phyloP scores from a whole-genome alignment of 2,888 invertebrate species.

The Pammene fasciana region DNA sequence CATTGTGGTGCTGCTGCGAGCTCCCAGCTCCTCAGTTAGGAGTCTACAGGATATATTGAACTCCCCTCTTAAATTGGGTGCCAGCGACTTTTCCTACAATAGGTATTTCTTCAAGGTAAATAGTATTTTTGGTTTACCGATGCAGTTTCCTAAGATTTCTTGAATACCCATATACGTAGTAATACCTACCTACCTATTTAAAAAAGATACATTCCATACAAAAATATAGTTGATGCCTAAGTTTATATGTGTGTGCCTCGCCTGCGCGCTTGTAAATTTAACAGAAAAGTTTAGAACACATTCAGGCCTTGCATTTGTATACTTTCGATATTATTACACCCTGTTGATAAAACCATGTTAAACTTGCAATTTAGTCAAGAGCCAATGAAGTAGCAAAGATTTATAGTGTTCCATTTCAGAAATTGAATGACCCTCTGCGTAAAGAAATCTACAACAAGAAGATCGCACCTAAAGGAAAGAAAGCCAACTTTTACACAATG shows the following conservation, averaged over 20 bases:
- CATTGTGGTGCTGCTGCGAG: conserved; percentile 85
- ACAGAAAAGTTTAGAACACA: too few relatives aligned
- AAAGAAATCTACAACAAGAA: conserved; percentile 79
- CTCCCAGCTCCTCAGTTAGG: conserved; percentile 85
- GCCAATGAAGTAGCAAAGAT: neutral
- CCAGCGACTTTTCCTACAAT: conserved; percentile 85
- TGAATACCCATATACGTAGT: too few relatives aligned
- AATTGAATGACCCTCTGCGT: conserved; percentile 75
- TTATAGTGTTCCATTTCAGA: conserved; percentile 54
- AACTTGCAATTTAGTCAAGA: too few relatives aligned
- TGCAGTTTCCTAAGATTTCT: too few relatives aligned
- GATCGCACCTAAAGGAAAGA: conserved; percentile 76
- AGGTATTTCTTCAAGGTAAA: conserved; percentile 84
- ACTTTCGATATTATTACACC: neutral
- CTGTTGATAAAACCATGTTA: neutral
- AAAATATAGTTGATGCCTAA: too few relatives aligned
- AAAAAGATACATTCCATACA: too few relatives aligned
- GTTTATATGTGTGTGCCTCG: too few relatives aligned
- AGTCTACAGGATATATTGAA: conserved; percentile 82
- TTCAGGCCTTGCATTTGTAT: too few relatives aligned
- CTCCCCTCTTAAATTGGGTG: conserved; percentile 85
- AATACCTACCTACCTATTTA: too few relatives aligned
- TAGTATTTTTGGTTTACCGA: too few relatives aligned
- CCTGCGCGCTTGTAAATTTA: too few relatives aligned
- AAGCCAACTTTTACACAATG: conserved; percentile 71